phyloP scores from a whole-genome alignment of 2,113 vertebrate genomes.

The Syngnathus floridae region DNA sequence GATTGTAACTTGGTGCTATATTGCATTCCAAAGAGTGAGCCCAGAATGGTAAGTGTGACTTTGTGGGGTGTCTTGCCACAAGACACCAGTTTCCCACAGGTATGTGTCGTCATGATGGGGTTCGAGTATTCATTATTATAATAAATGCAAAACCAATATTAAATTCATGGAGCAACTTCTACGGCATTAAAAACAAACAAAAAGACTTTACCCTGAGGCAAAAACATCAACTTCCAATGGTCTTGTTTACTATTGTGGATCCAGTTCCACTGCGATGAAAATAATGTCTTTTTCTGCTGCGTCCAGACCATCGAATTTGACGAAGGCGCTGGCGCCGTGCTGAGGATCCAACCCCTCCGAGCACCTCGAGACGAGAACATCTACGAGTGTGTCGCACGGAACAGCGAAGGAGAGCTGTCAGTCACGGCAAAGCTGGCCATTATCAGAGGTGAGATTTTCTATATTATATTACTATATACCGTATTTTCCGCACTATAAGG shows the following conservation, averaged over 20 bases:
- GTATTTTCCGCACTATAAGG: too few species aligned
- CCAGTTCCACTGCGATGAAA: slow-evolving; percentile 9
- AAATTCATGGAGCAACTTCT: neutral
- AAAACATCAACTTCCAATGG: neutral
- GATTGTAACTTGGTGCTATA: slow-evolving; percentile 28
- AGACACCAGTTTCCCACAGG: slow-evolving; percentile 23
- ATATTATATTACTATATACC: too few species aligned
- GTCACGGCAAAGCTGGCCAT: slow-evolving; percentile 93
- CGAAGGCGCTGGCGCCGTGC: slow-evolving; percentile 87
- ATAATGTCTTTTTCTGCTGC: slow-evolving; percentile 30
- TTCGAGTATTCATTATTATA: neutral
- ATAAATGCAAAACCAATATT: neutral
- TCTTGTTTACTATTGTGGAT: neutral
- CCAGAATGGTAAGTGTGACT: slow-evolving; percentile 32
- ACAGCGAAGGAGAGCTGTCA: slow-evolving; percentile 80
- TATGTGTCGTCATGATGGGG: slow-evolving; percentile 9
- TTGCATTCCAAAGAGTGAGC: slow-evolving; percentile 29
- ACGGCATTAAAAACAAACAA: neutral
- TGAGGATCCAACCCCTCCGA: slow-evolving; percentile 92
- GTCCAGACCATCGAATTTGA: slow-evolving; percentile 93
- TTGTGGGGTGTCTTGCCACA: slow-evolving; percentile 26
- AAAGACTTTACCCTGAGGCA: neutral
- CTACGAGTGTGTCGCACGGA: slow-evolving; percentile 93
- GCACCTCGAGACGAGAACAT: slow-evolving; percentile 91
- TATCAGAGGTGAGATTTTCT: slow-evolving; percentile 79